Percentiles rank a stretch among this genome's conserved stretches.
Conservation (phyloP, 2,113 vertebrate species). For the Sclerurus mexicanus region DNA sequence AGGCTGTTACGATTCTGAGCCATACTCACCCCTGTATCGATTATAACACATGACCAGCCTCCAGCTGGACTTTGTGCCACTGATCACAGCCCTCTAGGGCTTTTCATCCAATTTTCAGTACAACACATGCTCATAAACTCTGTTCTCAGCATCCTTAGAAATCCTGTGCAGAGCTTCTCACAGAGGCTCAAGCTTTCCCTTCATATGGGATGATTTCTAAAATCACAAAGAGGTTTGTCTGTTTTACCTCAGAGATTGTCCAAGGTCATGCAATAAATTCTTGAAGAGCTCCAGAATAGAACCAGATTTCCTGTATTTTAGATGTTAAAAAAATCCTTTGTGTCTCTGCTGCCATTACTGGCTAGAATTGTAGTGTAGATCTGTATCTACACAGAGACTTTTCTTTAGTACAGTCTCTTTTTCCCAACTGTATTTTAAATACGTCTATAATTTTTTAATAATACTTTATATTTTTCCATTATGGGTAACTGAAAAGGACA, state of each 20-base stretch:
- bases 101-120: neutral
- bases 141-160: neutral
- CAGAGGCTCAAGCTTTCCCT: neutral
- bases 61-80: neutral
- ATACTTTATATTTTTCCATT: neutral
- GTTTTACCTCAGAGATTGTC: neutral
- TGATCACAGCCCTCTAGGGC: neutral
- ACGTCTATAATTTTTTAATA: neutral
- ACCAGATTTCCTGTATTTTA: neutral
- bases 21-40: neutral
- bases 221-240: neutral
- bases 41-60: neutral
- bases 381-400: neutral
- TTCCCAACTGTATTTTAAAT: neutral
- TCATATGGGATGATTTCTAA: neutral
- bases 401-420: neutral
- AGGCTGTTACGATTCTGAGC: neutral
- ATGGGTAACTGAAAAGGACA: neutral
- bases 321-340: neutral
- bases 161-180: neutral
- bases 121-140: neutral
- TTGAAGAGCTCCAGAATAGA: neutral
- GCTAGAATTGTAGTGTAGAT: neutral
- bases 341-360: neutral
- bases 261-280: neutral